A percentile compares a stretch with the other conserved stretches of the same genome.
Evolutionary conservation across 1,140 invertebrate species (phyloP).

Genomic region (Bombus haemorrhoidalis): DNA sequence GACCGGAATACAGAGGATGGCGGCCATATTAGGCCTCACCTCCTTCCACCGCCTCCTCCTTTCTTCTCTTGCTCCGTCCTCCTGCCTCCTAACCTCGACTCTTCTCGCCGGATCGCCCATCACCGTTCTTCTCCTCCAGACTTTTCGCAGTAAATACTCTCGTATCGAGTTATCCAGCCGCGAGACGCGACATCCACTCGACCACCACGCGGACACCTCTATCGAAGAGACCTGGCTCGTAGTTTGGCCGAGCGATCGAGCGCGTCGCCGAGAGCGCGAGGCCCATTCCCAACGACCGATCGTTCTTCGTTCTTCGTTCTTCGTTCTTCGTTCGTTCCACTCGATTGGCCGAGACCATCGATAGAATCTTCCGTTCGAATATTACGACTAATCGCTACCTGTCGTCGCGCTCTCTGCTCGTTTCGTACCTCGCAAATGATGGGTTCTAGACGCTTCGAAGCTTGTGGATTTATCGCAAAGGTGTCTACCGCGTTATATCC

Average conservation of each 20-base stretch:
- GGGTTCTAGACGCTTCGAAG: slow-evolving; percentile 18
- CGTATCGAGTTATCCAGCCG: too few species aligned
- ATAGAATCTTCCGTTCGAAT: not conserved
- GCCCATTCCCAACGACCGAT: not conserved
- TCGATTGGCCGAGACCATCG: not conserved
- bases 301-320: too few species aligned
- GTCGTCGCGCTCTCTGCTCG: slow-evolving; percentile 2
- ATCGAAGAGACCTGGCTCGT: not conserved
- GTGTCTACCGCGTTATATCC: not conserved
- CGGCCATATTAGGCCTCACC: slow-evolving; percentile 77
- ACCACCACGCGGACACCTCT: not conserved
- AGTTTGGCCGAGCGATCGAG: too few species aligned
- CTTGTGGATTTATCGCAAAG: slow-evolving; percentile 37
- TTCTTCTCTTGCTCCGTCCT: slow-evolving; percentile 34
- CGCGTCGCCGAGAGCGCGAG: not conserved
- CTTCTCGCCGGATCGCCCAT: slow-evolving; percentile 7
- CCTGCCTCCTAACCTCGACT: slow-evolving; percentile 19
- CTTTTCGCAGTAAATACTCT: slow-evolving; percentile 3
- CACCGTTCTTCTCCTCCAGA: not conserved
- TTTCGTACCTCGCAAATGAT: slow-evolving; percentile 19
- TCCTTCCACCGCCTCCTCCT: slow-evolving; percentile 38
- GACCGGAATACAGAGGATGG: slow-evolving; percentile 81
- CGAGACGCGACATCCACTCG: not conserved
- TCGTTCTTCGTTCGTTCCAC: not conserved
- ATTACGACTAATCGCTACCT: slow-evolving; percentile 36